These are phyloP conservation scores for Rosalia funebris DNA, from an alignment of 2,888 invertebrate species.

Conservation along the genomic window DNA sequence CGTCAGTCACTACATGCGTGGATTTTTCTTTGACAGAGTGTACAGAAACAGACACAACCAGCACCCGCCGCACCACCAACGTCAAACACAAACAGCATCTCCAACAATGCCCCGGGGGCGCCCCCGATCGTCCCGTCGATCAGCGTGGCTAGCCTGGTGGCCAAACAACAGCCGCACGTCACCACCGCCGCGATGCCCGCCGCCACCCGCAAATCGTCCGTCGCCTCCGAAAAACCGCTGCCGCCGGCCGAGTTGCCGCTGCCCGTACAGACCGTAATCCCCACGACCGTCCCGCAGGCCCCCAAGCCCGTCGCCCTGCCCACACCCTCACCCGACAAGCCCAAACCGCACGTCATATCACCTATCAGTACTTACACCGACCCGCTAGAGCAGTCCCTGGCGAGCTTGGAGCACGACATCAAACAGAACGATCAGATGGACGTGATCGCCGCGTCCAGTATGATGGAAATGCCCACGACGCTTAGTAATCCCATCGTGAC, in stretches of 20 bases:
- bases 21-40: constrained; percentile 47
- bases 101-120: constrained; percentile 44
- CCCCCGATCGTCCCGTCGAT: constrained; percentile 38
- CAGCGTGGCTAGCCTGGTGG: constrained; percentile 48
- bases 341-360: constrained; percentile 56
- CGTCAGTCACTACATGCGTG: no score
- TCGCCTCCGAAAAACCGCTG: constrained; percentile 54
- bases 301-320: constrained; percentile 53
- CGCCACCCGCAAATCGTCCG: constrained; percentile 27
- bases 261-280: constrained; percentile 48
- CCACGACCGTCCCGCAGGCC: constrained; percentile 63
- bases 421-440: constrained; percentile 51
- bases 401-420: constrained; percentile 74
- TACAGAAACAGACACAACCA: constrained; percentile 49
- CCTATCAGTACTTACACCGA: constrained; percentile 67
- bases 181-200: constrained; percentile 35
- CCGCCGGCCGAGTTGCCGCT: constrained; percentile 49
- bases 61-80: constrained; percentile 49
- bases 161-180: constrained; percentile 46
- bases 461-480: constrained; percentile 49
- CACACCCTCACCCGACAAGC: constrained; percentile 59
- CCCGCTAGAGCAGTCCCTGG: constrained; percentile 77
- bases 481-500: constrained; percentile 50
- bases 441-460: constrained; percentile 43
- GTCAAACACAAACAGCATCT: constrained; percentile 44